Conservation (phyloP, 2,797 vertebrate species). For the Esox lucius region DNA sequence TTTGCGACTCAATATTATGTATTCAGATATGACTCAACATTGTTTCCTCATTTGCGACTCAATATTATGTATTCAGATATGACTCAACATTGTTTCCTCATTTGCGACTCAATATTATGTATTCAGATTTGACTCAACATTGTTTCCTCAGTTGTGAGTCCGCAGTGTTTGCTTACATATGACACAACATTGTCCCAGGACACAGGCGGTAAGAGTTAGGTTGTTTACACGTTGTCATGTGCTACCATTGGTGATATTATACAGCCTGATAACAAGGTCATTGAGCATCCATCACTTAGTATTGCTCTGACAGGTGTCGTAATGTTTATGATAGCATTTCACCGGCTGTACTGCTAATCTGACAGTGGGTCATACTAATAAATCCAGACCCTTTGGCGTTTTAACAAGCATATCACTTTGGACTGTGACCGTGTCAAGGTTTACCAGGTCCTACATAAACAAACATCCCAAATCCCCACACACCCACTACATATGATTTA, state of each 20-base stretch:
- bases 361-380: neutral
- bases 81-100: too few species aligned
- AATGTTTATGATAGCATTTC: neutral
- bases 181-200: neutral
- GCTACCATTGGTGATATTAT: neutral
- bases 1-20: too few species aligned
- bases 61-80: too few species aligned
- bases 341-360: neutral
- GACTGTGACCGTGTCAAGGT: neutral
- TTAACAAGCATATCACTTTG: slow-evolving; percentile 1
- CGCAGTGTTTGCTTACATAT: too few species aligned
- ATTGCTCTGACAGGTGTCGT: neutral
- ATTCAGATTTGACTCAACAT: too few species aligned
- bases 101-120: too few species aligned
- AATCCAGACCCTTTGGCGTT: neutral
- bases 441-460: neutral
- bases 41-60: too few species aligned
- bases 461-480: neutral
- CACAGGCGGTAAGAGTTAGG: neutral
- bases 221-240: neutral
- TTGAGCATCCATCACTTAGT: slow-evolving; percentile 1
- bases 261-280: slow-evolving; percentile 10
- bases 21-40: too few species aligned
- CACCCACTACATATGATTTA: too few species aligned
- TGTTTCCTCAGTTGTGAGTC: too few species aligned